Conservation (phyloP, 2,113 vertebrate species). For the Agapornis roseicollis region DNA sequence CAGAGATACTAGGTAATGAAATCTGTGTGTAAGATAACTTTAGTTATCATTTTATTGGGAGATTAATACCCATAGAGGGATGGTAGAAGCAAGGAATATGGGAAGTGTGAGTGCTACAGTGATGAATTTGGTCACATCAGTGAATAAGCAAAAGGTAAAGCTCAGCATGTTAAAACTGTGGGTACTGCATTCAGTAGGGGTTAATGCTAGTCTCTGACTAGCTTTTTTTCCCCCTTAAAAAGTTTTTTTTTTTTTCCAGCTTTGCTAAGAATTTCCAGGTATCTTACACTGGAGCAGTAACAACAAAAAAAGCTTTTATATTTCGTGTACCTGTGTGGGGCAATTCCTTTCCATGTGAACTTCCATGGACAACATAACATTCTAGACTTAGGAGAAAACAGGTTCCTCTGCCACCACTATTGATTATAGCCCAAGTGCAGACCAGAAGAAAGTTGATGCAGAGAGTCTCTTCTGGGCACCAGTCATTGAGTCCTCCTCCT, state of each 20-base stretch:
- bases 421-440: neutral
- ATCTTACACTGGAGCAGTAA: neutral
- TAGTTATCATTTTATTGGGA: neutral
- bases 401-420: neutral
- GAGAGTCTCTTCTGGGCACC: neutral
- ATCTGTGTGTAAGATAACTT: neutral
- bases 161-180: neutral
- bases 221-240: neutral
- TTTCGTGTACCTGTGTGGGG: fast-evolving
- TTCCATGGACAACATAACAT: fast-evolving
- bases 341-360: neutral
- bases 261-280: neutral
- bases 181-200: neutral
- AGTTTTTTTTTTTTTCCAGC: neutral
- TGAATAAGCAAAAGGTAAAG: neutral
- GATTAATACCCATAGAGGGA: neutral
- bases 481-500: neutral
- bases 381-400: neutral
- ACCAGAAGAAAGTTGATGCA: neutral
- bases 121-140: neutral
- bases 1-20: neutral
- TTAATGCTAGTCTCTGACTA: neutral
- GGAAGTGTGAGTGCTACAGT: fast-evolving
- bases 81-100: neutral
- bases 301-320: fast-evolving